A percentile compares a stretch with the other conserved stretches of the same genome.
Conservation (phyloP, 2,113 vertebrate species). For the Scophthalmus maximus region DNA sequence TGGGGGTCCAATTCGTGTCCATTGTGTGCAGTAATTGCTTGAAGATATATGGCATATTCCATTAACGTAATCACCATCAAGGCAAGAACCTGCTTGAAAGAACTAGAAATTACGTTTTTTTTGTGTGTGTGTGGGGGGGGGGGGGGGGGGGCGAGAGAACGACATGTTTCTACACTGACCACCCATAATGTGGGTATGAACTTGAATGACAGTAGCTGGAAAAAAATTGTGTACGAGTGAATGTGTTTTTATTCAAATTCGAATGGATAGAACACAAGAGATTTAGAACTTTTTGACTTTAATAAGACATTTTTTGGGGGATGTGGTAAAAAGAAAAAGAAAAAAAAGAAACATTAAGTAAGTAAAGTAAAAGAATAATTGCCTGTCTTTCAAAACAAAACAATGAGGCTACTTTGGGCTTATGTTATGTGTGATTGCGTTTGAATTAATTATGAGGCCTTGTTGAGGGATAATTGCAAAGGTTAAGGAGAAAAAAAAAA, state of each 20-base stretch:
- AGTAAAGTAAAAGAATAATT: slow-evolving; percentile 2
- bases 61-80: slow-evolving; percentile 97
- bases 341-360: neutral
- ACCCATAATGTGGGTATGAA: slow-evolving; percentile 81
- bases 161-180: slow-evolving; percentile 81
- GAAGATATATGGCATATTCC: slow-evolving; percentile 94
- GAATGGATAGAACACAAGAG: neutral
- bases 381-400: neutral
- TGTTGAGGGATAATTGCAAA: neutral
- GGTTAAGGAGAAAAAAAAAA: neutral
- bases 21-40: slow-evolving; percentile 91
- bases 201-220: neutral
- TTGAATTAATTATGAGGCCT: slow-evolving; percentile 27
- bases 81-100: slow-evolving; percentile 85
- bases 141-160: slow-evolving; percentile 73
- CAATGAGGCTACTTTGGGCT: neutral
- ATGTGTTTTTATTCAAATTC: slow-evolving; percentile 8
- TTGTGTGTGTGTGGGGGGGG: too few species aligned
- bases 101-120: slow-evolving; percentile 82
- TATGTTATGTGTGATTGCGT: slow-evolving; percentile 9
- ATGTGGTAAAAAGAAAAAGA: neutral
- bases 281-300: neutral
- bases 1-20: slow-evolving; percentile 85
- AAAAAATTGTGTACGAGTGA: neutral
- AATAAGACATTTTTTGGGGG: neutral